Percentiles rank a stretch among this genome's conserved stretches.
These are phyloP conservation scores for Allobates femoralis DNA, from an alignment of 2,797 vertebrate species.

Conservation along the genomic window DNA sequence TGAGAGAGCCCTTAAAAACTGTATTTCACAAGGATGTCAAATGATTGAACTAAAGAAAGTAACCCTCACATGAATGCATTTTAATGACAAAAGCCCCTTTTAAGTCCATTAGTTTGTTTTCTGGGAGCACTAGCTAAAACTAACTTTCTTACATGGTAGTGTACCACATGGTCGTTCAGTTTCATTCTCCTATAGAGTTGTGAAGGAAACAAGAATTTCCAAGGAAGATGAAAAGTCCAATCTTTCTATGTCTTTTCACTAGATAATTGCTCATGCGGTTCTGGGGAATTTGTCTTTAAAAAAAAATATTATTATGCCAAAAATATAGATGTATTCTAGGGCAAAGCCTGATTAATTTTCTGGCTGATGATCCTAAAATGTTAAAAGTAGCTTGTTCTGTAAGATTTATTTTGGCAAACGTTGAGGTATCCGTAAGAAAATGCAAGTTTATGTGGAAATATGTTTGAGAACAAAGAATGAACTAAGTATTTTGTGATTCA, in stretches of 20 bases:
- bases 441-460: slow-evolving; percentile 55
- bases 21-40: not conserved
- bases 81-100: not conserved
- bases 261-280: slow-evolving; percentile 10
- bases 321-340: slow-evolving; percentile 46
- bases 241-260: not conserved
- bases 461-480: slow-evolving; percentile 18
- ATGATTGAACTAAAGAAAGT: not conserved
- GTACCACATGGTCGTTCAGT: not conserved
- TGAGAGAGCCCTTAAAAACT: not conserved
- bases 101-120: not conserved
- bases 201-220: not conserved
- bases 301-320: slow-evolving; percentile 48
- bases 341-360: slow-evolving; percentile 54
- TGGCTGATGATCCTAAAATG: slow-evolving; percentile 45
- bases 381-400: slow-evolving; percentile 59
- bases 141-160: not conserved
- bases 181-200: not conserved
- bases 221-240: not conserved
- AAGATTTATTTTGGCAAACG: slow-evolving; percentile 57
- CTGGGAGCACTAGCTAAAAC: not conserved
- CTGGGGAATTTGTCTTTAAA: slow-evolving; percentile 27
- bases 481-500: slow-evolving; percentile 46
- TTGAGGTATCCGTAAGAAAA: slow-evolving; percentile 30
- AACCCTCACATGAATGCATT: not conserved